Conservation (phyloP, 2,797 vertebrate species). For the Lithobates sylvaticus region DNA sequence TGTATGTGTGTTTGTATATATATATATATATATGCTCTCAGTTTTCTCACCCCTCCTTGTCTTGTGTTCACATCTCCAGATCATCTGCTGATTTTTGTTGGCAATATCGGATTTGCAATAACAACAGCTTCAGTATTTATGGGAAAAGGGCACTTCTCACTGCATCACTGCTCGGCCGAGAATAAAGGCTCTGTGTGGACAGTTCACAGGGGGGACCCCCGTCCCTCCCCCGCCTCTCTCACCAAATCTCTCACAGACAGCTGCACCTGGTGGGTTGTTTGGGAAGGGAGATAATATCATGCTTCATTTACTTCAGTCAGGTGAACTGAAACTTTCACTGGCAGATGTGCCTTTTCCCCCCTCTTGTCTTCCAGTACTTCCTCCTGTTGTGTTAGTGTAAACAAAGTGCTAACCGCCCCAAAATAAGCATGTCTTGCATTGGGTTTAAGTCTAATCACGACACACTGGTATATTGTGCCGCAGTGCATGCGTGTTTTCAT, state of each 20-base stretch:
- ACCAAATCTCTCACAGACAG: slow-evolving; percentile 35
- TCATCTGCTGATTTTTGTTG: slow-evolving; percentile 32
- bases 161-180: slow-evolving; percentile 37
- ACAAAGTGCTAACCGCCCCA: slow-evolving; percentile 16
- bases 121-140: slow-evolving; percentile 33
- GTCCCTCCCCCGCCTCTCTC: slow-evolving; percentile 22
- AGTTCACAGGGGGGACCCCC: slow-evolving; percentile 5
- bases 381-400: slow-evolving; percentile 9
- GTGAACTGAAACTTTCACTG: slow-evolving; percentile 57
- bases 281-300: slow-evolving; percentile 47
- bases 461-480: background rate
- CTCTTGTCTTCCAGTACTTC: slow-evolving; percentile 18
- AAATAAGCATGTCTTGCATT: background rate
- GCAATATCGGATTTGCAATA: slow-evolving; percentile 42
- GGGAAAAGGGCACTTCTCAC: slow-evolving; percentile 30
- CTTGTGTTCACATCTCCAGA: slow-evolving; percentile 7
- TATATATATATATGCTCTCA: background rate
- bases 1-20: too few relatives aligned
- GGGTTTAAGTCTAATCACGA: background rate
- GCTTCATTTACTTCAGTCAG: slow-evolving; percentile 57
- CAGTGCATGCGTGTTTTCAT: too few relatives aligned
- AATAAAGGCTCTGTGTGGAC: slow-evolving; percentile 41
- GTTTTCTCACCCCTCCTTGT: background rate
- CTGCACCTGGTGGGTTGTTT: slow-evolving; percentile 58
- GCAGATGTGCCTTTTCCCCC: slow-evolving; percentile 37